These are phyloP conservation scores for Rhinogobius similis DNA, from an alignment of 2,113 vertebrate genomes.

Conservation along the genomic window DNA sequence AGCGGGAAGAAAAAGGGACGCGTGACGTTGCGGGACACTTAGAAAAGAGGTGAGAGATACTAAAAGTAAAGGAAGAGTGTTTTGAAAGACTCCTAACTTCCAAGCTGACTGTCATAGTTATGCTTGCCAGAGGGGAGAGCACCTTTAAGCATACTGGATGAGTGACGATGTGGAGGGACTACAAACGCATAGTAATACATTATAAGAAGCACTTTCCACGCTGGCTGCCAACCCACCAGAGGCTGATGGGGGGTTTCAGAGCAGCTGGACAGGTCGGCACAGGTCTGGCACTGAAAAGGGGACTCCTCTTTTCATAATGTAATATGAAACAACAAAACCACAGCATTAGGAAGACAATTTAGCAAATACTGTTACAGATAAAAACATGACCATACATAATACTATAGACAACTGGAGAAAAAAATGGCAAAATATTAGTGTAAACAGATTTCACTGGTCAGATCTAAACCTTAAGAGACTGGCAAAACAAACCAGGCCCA, in stretches of 20 bases:
- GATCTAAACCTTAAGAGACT: too few species aligned
- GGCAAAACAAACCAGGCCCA: too few species aligned
- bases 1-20: slow-evolving; percentile 11
- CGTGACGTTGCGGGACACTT: slow-evolving; percentile 37
- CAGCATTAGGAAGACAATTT: background rate
- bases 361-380: background rate
- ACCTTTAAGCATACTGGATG: slow-evolving; percentile 74
- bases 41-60: slow-evolving; percentile 48
- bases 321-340: background rate
- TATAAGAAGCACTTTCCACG: slow-evolving; percentile 61
- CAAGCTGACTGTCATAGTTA: slow-evolving; percentile 68
- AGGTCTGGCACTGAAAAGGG: slow-evolving; percentile 7
- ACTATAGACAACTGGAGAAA: too few species aligned
- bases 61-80: slow-evolving; percentile 48
- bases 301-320: slow-evolving; percentile 1
- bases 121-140: slow-evolving; percentile 75
- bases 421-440: too few species aligned
- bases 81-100: slow-evolving; percentile 73
- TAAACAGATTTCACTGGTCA: too few species aligned
- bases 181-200: slow-evolving; percentile 72
- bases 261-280: slow-evolving; percentile 44
- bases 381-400: background rate
- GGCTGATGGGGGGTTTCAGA: slow-evolving; percentile 43
- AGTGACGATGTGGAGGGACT: slow-evolving; percentile 69
- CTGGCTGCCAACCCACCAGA: slow-evolving; percentile 60